A percentile compares a stretch with the other conserved stretches of the same genome.
Evolutionary conservation across 1,140 invertebrate genomes (phyloP).

Genomic region (Anoplolepis gracilipes): DNA sequence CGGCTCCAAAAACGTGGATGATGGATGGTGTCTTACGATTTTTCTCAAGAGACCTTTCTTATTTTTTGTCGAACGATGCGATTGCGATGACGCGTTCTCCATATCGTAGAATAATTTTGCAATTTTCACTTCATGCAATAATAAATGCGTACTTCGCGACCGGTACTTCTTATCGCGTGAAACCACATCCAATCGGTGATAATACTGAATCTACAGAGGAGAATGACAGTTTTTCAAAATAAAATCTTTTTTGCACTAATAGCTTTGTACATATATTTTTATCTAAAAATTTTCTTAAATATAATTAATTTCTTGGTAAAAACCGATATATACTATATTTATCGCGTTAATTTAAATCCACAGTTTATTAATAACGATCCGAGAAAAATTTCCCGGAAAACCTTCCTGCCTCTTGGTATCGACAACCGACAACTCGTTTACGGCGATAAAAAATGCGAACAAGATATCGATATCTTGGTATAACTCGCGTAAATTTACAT

Average conservation of each 20-base stretch:
- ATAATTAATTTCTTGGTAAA: background rate
- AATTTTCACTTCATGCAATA: slow-evolving; percentile 26
- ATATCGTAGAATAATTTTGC: slow-evolving; percentile 3
- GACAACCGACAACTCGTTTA: background rate
- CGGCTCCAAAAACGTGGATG: background rate
- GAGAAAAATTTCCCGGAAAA: background rate
- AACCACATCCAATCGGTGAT: slow-evolving; percentile 38
- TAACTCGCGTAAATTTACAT: background rate
- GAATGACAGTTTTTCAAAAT: background rate
- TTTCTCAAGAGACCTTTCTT: slow-evolving; percentile 23
- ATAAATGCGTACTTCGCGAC: background rate
- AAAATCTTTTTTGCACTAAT: slow-evolving; percentile 7
- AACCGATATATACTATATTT: background rate
- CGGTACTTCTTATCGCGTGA: slow-evolving; percentile 38
- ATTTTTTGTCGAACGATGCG: background rate
- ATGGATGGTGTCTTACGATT: background rate
- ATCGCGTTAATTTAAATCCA: background rate
- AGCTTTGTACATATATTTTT: background rate
- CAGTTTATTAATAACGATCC: slow-evolving; percentile 3
- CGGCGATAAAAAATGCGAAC: slow-evolving; percentile 6
- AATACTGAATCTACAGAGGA: slow-evolving; percentile 33
- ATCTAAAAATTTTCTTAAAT: background rate
- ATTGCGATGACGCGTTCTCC: background rate
- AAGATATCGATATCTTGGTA: slow-evolving; percentile 17
- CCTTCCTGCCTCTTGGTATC: background rate